A percentile compares a stretch with the other conserved stretches of the same genome.
phyloP scores from a whole-genome alignment of 2,888 invertebrate genomes.

The Sphinx pinastri region DNA sequence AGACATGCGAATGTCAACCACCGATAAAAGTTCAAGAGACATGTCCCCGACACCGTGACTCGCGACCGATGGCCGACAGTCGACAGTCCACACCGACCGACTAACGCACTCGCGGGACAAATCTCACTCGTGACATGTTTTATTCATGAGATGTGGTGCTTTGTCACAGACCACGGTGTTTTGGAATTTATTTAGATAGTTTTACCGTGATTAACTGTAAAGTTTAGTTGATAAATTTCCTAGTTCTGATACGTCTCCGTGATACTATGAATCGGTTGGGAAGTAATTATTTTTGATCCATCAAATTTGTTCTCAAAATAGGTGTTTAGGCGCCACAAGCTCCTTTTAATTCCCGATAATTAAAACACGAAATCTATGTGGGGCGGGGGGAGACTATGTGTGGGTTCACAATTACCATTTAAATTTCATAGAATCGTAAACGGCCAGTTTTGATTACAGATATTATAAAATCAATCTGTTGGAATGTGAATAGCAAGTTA shows the following conservation, averaged over 20 bases:
- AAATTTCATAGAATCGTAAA: background rate
- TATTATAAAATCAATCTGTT: background rate
- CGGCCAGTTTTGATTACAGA: background rate
- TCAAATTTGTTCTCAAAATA: too few relatives aligned
- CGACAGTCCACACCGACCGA: background rate
- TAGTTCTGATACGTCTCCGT: background rate
- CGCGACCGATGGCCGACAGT: background rate
- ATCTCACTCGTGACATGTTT: slow-evolving; percentile 16
- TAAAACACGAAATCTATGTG: too few relatives aligned
- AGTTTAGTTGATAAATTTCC: background rate
- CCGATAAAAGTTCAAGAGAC: slow-evolving; percentile 3
- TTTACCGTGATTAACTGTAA: background rate
- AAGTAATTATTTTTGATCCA: too few relatives aligned
- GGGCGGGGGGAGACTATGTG: too few relatives aligned
- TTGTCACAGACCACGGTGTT: slow-evolving; percentile 1
- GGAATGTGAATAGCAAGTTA: slow-evolving; percentile 2
- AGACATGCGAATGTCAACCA: background rate
- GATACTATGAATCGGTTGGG: background rate
- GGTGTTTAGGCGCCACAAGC: too few relatives aligned
- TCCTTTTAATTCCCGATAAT: too few relatives aligned
- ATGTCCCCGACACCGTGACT: background rate
- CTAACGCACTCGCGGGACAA: slow-evolving; percentile 20
- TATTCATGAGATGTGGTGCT: slow-evolving; percentile 8
- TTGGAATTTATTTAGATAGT: background rate
- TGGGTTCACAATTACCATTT: background rate